phyloP scores from a whole-genome alignment of 2,797 vertebrate species.

The Holocentrus rufus region DNA sequence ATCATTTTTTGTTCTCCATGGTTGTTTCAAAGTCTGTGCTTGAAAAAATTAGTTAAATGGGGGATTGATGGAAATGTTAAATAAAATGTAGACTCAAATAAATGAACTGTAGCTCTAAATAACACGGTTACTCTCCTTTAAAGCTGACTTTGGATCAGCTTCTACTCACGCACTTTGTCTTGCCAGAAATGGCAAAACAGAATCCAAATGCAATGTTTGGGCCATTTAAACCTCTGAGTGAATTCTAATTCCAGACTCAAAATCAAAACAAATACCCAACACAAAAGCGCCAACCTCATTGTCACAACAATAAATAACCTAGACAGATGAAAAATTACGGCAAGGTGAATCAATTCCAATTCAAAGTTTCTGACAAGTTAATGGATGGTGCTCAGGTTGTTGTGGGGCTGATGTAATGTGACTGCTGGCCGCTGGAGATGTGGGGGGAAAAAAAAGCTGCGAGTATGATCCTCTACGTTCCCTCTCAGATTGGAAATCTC shows the following conservation, averaged over 20 bases:
- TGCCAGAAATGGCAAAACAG: neutral
- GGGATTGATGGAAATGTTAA: too few relatives aligned
- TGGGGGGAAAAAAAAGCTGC: slow-evolving; percentile 8
- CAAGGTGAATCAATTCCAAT: slow-evolving; percentile 66
- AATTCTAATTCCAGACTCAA: slow-evolving; percentile 40
- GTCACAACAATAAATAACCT: slow-evolving; percentile 58
- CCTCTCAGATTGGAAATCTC: slow-evolving; percentile 57
- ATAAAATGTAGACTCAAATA: neutral
- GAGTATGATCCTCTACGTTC: slow-evolving; percentile 30
- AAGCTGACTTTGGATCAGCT: neutral
- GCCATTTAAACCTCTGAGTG: slow-evolving; percentile 4
- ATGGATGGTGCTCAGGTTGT: slow-evolving; percentile 58
- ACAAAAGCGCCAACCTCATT: slow-evolving; percentile 8
- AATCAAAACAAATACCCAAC: slow-evolving; percentile 20
- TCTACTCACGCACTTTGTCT: neutral
- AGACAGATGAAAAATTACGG: slow-evolving; percentile 59
- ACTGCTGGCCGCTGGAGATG: slow-evolving; percentile 36
- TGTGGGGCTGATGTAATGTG: slow-evolving; percentile 32
- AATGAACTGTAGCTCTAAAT: slow-evolving; percentile 6
- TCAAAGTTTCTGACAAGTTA: slow-evolving; percentile 64
- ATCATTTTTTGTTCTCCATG: too few relatives aligned
- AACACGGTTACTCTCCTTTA: too few relatives aligned
- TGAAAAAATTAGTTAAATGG: too few relatives aligned
- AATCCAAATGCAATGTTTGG: slow-evolving; percentile 10
- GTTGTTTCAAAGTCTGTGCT: too few relatives aligned